Conservation (phyloP, 2,113 vertebrate species). For the Eurypyga helias region DNA sequence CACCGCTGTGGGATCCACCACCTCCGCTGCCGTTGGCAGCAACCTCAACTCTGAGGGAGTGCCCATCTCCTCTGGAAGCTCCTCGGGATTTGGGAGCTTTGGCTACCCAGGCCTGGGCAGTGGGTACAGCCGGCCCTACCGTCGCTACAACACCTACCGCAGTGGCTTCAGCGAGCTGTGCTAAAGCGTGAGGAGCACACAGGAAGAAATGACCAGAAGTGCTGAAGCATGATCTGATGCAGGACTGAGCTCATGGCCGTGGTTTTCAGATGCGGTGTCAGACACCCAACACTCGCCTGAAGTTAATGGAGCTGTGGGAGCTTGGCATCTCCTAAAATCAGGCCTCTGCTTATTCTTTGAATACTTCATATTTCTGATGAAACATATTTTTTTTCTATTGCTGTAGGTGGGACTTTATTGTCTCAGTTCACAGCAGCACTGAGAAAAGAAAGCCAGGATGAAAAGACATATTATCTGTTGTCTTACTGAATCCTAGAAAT, state of each 20-base stretch:
- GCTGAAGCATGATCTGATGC: accelerated
- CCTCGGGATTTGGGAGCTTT: not conserved
- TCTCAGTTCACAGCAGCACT: not conserved
- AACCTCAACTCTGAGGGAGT: not conserved
- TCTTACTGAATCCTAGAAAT: not conserved
- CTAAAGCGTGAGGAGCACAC: accelerated
- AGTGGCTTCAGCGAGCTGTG: not conserved
- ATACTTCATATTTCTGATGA: not conserved
- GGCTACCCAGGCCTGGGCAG: not conserved
- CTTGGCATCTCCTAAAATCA: not conserved
- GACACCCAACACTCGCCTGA: accelerated
- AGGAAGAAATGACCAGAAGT: accelerated
- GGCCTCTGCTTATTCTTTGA: not conserved
- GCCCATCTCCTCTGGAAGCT: not conserved
- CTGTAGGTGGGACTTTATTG: not conserved
- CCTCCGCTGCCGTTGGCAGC: not conserved
- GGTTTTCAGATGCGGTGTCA: accelerated
- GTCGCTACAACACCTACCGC: not conserved
- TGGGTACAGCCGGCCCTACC: not conserved
- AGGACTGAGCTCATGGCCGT: not conserved
- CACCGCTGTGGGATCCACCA: not conserved
- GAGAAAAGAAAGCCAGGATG: not conserved
- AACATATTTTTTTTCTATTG: accelerated
- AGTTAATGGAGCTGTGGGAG: not conserved
- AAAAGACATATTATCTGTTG: not conserved